These are phyloP conservation scores for Ectemnius cavifrons DNA, from an alignment of 2,888 invertebrate genomes.

Conservation along the genomic window DNA sequence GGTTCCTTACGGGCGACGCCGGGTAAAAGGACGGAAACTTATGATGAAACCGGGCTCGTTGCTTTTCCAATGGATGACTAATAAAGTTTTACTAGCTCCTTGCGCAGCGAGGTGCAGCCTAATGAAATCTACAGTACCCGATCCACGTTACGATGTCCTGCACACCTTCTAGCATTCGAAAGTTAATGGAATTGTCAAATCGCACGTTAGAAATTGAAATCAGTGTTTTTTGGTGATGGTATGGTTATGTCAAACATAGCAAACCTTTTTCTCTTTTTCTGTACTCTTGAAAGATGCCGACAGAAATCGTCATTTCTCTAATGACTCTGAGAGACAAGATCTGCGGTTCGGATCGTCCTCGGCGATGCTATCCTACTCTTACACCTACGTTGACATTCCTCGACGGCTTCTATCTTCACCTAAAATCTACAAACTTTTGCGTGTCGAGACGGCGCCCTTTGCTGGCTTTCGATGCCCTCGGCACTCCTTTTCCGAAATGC, in stretches of 20 bases:
- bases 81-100: too few species aligned
- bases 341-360: conserved; percentile 54
- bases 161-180: too few species aligned
- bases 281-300: too few species aligned
- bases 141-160: too few species aligned
- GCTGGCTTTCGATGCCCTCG: conserved; percentile 15
- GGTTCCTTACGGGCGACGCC: neutral
- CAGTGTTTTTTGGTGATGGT: too few species aligned
- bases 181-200: too few species aligned
- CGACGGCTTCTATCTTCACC: conserved; percentile 51
- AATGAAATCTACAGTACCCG: too few species aligned
- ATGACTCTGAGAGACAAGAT: conserved; percentile 72
- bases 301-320: conserved; percentile 72
- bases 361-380: conserved; percentile 28
- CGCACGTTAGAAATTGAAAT: too few species aligned
- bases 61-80: neutral
- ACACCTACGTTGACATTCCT: conserved; percentile 21
- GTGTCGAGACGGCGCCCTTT: conserved; percentile 53
- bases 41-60: neutral
- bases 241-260: too few species aligned
- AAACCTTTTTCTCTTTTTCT: too few species aligned
- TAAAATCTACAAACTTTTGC: conserved; percentile 66
- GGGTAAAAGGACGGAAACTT: neutral
- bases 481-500: conserved; percentile 25
- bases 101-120: too few species aligned